Conservation (phyloP, 2,888 invertebrate genomes). For the Acanthococcus lagerstroemiae region DNA sequence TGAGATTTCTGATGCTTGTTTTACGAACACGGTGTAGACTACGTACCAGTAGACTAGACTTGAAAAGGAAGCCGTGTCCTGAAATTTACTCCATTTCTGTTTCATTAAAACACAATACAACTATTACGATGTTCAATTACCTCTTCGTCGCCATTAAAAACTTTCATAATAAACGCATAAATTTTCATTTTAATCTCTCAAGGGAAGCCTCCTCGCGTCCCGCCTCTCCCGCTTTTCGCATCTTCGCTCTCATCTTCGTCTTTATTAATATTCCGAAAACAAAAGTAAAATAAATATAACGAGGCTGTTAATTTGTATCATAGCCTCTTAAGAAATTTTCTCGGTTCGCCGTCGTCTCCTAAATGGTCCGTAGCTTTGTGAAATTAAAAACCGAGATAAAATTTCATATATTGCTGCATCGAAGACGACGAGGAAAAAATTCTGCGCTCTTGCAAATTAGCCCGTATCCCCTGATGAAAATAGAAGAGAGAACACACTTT, state of each 20-base stretch:
- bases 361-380: not conserved
- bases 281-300: not conserved
- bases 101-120: not conserved
- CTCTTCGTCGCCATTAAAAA: not conserved
- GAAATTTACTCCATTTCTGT: too few relatives aligned
- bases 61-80: too few relatives aligned
- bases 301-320: not conserved
- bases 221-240: too few relatives aligned
- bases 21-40: too few relatives aligned
- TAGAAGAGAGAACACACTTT: too few relatives aligned
- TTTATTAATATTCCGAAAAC: not conserved
- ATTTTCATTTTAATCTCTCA: not conserved
- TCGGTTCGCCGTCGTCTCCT: not conserved
- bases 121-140: not conserved
- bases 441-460: too few relatives aligned
- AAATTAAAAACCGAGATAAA: too few relatives aligned
- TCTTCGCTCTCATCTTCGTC: not conserved
- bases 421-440: too few relatives aligned
- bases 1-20: too few relatives aligned
- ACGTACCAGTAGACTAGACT: too few relatives aligned
- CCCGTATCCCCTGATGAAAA: too few relatives aligned
- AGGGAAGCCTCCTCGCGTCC: not conserved
- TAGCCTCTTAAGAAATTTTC: not conserved
- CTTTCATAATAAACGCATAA: not conserved
- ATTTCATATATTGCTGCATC: too few relatives aligned